These are phyloP conservation scores for Eospalax fontanierii DNA, from an alignment of 2,797 vertebrate genomes.

Conservation along the genomic window DNA sequence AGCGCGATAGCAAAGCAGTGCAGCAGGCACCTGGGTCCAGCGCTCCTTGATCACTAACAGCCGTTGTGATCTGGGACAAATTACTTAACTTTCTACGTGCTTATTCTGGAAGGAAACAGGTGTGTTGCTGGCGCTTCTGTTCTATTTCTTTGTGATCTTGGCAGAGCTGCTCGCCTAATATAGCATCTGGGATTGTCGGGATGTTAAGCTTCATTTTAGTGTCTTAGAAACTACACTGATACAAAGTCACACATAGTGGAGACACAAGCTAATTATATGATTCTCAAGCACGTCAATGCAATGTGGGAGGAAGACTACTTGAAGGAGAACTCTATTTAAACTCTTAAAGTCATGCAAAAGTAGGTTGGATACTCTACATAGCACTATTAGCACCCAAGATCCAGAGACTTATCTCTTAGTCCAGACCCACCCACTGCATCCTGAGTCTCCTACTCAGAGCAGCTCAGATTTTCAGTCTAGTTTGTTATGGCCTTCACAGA, in stretches of 20 bases:
- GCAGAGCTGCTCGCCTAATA: slow-evolving; percentile 3
- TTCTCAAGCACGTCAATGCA: slow-evolving; percentile 39
- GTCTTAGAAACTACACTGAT: slow-evolving; percentile 62
- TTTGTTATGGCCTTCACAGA: no score
- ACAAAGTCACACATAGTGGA: not conserved
- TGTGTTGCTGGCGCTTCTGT: slow-evolving; percentile 9
- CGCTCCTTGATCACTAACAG: not conserved
- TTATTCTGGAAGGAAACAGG: slow-evolving; percentile 43
- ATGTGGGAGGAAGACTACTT: slow-evolving; percentile 68
- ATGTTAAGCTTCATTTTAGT: slow-evolving; percentile 66
- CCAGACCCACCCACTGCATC: no score
- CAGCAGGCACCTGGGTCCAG: not conserved
- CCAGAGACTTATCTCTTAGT: no score
- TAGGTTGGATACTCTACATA: slow-evolving; percentile 3
- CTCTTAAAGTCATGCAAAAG: slow-evolving; percentile 52
- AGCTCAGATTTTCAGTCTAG: no score
- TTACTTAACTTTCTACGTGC: not conserved
- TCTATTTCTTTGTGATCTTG: slow-evolving; percentile 31
- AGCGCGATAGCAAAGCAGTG: not conserved
- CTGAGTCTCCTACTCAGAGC: no score
- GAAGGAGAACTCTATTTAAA: slow-evolving; percentile 75
- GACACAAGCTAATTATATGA: slow-evolving; percentile 61
- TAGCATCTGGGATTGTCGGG: not conserved
- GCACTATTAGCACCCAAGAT: no score
- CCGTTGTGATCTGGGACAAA: not conserved